Evolutionary conservation across 2,888 invertebrate species (phyloP).

Genomic region (Cotesia congregata): DNA sequence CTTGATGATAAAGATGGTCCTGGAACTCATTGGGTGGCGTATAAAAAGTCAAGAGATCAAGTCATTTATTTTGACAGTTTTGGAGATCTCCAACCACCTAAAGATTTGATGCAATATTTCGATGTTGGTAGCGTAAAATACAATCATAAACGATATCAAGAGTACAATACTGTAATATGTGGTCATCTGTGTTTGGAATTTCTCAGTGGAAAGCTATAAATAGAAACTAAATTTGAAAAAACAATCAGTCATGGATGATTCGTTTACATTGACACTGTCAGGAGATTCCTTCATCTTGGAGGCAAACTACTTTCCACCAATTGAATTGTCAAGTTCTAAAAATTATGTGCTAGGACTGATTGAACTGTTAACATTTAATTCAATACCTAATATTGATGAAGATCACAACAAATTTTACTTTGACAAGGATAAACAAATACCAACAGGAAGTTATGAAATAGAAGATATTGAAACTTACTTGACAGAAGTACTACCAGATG

Average conservation of each 20-base stretch:
- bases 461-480: not conserved
- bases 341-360: constrained; percentile 57
- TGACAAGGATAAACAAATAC: not conserved
- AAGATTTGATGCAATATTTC: constrained; percentile 39
- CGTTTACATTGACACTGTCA: constrained; percentile 55
- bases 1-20: constrained; percentile 42
- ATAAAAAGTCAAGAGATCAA: constrained; percentile 39
- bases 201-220: constrained; percentile 23
- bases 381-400: constrained; percentile 61
- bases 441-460: not conserved
- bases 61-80: constrained; percentile 47
- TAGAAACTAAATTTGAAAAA: not conserved
- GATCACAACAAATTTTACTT: constrained; percentile 58
- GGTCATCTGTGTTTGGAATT: constrained; percentile 47
- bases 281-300: constrained; percentile 51
- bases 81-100: constrained; percentile 42
- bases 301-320: constrained; percentile 52
- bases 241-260: constrained; percentile 41
- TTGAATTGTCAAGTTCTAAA: constrained; percentile 50
- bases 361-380: constrained; percentile 57
- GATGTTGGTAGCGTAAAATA: constrained; percentile 45
- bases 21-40: constrained; percentile 53
- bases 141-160: constrained; percentile 43
- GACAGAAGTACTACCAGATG: not conserved
- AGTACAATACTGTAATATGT: constrained; percentile 43